Conservation (phyloP, 1,140 invertebrate species). For the Drosophila tani region DNA sequence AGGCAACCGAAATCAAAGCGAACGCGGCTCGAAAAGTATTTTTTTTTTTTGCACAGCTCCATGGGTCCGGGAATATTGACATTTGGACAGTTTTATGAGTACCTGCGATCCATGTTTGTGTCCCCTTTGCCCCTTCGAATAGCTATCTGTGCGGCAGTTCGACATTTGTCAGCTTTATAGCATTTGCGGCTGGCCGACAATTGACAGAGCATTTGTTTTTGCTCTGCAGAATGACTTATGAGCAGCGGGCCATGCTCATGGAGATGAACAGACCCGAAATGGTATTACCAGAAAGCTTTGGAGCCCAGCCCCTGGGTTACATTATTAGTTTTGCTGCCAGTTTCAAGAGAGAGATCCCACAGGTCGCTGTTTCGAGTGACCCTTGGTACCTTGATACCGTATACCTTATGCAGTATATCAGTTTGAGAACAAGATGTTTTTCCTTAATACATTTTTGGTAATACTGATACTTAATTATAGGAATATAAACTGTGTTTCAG, state of each 20-base stretch:
- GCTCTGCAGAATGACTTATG: conserved; percentile 62
- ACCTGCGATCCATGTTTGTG: conserved; percentile 68
- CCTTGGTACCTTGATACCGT: not conserved
- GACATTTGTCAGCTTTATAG: conserved; percentile 81
- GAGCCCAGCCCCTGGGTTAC: conserved; percentile 3
- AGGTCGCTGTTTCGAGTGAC: conserved; percentile 23
- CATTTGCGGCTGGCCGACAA: conserved; percentile 76
- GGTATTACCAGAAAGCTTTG: conserved; percentile 23
- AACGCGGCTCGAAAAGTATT: conserved; percentile 45
- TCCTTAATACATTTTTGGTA: not conserved
- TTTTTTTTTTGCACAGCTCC: conserved; percentile 17
- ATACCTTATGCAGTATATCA: not conserved
- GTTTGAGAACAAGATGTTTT: not conserved
- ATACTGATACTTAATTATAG: not conserved
- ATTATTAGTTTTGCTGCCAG: conserved; percentile 37
- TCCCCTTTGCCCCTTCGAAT: conserved; percentile 15
- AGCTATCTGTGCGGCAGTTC: conserved; percentile 50
- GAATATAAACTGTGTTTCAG: too few relatives aligned
- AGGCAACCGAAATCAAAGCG: conserved; percentile 56
- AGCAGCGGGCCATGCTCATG: conserved; percentile 1
- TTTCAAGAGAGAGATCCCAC: conserved; percentile 3
- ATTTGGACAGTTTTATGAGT: conserved; percentile 81
- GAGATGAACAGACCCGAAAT: conserved; percentile 27
- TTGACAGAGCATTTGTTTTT: conserved; percentile 75
- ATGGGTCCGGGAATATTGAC: conserved; percentile 64